Percentiles rank a stretch among this genome's conserved stretches.
phyloP scores from a whole-genome alignment of 2,113 vertebrate species.

The Platysteira castanea region DNA sequence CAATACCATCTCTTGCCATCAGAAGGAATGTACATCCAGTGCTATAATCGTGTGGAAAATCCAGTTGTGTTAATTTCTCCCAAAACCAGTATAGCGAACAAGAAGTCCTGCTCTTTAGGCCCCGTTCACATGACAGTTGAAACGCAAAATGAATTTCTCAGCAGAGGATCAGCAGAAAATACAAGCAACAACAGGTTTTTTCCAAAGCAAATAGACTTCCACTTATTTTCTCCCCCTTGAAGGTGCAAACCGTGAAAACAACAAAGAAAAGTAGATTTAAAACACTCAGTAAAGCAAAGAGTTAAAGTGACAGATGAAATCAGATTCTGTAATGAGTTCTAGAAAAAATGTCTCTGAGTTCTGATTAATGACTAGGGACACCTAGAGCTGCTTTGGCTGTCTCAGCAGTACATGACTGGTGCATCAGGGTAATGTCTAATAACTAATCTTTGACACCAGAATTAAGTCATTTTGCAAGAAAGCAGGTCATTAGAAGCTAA shows the following conservation, averaged over 20 bases:
- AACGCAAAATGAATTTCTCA: not conserved
- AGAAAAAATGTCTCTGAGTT: slow-evolving; percentile 53
- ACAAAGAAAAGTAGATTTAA: not conserved
- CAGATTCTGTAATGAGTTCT: slow-evolving; percentile 67
- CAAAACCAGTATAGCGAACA: not conserved
- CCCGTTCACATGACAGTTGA: not conserved
- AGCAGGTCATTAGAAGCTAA: slow-evolving; percentile 82
- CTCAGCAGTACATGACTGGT: slow-evolving; percentile 73
- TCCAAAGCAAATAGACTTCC: not conserved
- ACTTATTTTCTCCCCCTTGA: not conserved
- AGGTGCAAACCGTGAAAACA: not conserved
- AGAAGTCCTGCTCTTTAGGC: not conserved
- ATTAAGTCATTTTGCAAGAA: slow-evolving; percentile 83
- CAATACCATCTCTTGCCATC: not conserved
- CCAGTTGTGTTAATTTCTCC: not conserved
- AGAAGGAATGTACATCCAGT: not conserved
- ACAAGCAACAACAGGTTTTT: not conserved
- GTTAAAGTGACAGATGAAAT: slow-evolving; percentile 3
- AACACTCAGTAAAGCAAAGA: not conserved
- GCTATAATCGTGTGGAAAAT: not conserved
- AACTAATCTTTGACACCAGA: slow-evolving; percentile 83
- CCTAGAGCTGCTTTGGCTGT: slow-evolving; percentile 69
- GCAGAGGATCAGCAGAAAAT: not conserved
- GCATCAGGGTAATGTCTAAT: slow-evolving; percentile 73
- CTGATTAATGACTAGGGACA: slow-evolving; percentile 77